A percentile compares a stretch with the other conserved stretches of the same genome.
Conservation (phyloP, 30 jellyfish, hydroid and myxozoan species). For the Aurelia aurita region DNA sequence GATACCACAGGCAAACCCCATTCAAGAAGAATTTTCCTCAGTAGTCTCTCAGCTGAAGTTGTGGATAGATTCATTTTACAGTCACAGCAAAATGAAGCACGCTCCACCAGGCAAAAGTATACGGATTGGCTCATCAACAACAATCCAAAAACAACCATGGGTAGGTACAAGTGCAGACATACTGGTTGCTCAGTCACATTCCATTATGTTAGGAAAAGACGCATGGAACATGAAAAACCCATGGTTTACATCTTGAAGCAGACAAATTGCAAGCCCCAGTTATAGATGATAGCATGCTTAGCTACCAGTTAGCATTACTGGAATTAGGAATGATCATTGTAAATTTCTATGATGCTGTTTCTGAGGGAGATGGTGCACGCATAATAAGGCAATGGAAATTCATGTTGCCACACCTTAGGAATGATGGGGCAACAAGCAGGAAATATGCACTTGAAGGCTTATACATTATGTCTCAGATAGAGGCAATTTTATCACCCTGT, state of each 20-base stretch:
- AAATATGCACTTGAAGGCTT: too few species aligned
- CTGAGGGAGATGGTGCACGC: too few species aligned
- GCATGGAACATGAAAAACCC: slow-evolving; percentile 42
- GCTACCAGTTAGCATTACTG: too few species aligned
- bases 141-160: slow-evolving; percentile 7
- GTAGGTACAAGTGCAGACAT: slow-evolving; percentile 20
- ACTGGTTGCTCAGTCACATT: slow-evolving; percentile 31
- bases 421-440: too few species aligned
- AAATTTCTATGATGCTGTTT: too few species aligned
- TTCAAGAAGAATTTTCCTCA: slow-evolving; percentile 10
- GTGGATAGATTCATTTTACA: slow-evolving; percentile 28
- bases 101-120: slow-evolving; percentile 14
- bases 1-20: slow-evolving; percentile 14
- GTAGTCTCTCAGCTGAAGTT: slow-evolving; percentile 36
- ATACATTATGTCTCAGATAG: too few species aligned
- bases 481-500: too few species aligned
- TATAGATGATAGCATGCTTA: background rate
- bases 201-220: slow-evolving; percentile 10
- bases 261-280: slow-evolving; percentile 12
- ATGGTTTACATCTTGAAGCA: slow-evolving; percentile 23
- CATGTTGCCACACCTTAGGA: too few species aligned
- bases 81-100: slow-evolving; percentile 1
- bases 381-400: too few species aligned
- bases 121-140: slow-evolving; percentile 28
- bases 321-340: too few species aligned